Percentiles rank a stretch among this genome's conserved stretches.
phyloP scores from a whole-genome alignment of 53 echinoderm and acorn worm genomes.

The Holothuria leucospilota region DNA sequence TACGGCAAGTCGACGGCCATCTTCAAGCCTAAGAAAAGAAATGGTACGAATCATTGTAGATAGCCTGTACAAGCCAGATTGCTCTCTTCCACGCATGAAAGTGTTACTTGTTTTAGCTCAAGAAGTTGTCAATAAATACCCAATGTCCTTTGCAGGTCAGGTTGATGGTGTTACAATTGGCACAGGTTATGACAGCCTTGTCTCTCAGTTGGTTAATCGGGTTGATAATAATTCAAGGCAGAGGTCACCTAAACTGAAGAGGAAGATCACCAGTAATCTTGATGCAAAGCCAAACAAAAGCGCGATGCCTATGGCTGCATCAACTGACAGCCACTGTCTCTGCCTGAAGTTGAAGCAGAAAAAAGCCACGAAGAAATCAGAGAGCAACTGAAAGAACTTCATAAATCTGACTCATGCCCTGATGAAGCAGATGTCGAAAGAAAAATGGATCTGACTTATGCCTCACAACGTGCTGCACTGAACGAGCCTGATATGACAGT shows the following conservation, averaged over 20 bases:
- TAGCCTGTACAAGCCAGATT: constrained; percentile 38
- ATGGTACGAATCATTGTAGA: constrained; percentile 37
- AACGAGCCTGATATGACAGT: no score
- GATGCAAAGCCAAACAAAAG: constrained; percentile 21
- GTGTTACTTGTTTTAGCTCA: constrained; percentile 38
- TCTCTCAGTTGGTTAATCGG: constrained; percentile 61
- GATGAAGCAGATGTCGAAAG: constrained; percentile 4
- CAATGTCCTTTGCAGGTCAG: constrained; percentile 31
- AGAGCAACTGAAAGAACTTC: constrained; percentile 51
- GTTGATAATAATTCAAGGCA: constrained; percentile 38
- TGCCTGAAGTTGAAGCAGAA: constrained; percentile 48
- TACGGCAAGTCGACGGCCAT: constrained; percentile 39
- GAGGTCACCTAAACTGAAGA: background rate
- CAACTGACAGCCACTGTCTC: constrained; percentile 46
- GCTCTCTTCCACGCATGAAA: constrained; percentile 26
- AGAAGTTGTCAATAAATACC: constrained; percentile 42
- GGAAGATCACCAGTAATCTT: background rate
- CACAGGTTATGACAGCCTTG: constrained; percentile 56
- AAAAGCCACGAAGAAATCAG: constrained; percentile 36
- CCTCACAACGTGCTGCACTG: no score
- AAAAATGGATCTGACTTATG: no score
- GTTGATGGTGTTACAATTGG: constrained; percentile 50
- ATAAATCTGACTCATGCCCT: background rate
- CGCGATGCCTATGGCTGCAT: constrained; percentile 58
- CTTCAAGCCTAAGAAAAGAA: constrained; percentile 44